phyloP scores from a whole-genome alignment of 1,140 invertebrate genomes.

The Chymomyza costata region DNA sequence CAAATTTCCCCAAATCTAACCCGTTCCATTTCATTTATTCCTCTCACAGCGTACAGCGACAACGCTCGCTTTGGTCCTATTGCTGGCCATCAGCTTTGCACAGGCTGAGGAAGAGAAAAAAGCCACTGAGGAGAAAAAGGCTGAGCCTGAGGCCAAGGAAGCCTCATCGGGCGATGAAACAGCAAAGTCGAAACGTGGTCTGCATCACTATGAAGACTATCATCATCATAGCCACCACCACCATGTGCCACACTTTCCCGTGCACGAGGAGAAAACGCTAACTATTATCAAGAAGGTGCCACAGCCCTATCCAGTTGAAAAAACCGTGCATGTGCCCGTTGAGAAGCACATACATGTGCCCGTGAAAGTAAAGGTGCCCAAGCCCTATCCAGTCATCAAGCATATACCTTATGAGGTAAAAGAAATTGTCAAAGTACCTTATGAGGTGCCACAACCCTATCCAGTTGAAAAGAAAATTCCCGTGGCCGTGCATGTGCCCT shows the following conservation, averaged over 20 bases:
- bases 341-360: constrained; percentile 78
- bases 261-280: constrained; percentile 82
- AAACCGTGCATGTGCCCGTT: constrained; percentile 78
- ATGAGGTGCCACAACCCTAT: constrained; percentile 79
- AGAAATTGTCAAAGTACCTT: constrained; percentile 80
- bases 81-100: constrained; percentile 72
- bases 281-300: constrained; percentile 85
- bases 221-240: constrained; percentile 65
- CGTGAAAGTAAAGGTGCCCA: constrained; percentile 78
- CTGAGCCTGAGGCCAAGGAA: constrained; percentile 74
- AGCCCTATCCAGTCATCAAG: constrained; percentile 80
- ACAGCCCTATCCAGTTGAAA: constrained; percentile 80
- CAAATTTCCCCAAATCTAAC: constrained; percentile 1
- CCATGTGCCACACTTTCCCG: constrained; percentile 59
- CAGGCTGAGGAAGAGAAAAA: constrained; percentile 65
- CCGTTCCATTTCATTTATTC: background rate
- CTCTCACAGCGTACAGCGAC: constrained; percentile 72
- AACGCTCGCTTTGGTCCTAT: constrained; percentile 76
- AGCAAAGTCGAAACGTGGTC: constrained; percentile 81
- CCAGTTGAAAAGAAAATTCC: constrained; percentile 81
- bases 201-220: constrained; percentile 77
- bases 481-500: constrained; percentile 79
- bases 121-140: constrained; percentile 76
- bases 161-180: constrained; percentile 76
- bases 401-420: constrained; percentile 80